phyloP scores from a whole-genome alignment of 64 coral and sea anemone genomes.

The Actinia tenebrosa region DNA sequence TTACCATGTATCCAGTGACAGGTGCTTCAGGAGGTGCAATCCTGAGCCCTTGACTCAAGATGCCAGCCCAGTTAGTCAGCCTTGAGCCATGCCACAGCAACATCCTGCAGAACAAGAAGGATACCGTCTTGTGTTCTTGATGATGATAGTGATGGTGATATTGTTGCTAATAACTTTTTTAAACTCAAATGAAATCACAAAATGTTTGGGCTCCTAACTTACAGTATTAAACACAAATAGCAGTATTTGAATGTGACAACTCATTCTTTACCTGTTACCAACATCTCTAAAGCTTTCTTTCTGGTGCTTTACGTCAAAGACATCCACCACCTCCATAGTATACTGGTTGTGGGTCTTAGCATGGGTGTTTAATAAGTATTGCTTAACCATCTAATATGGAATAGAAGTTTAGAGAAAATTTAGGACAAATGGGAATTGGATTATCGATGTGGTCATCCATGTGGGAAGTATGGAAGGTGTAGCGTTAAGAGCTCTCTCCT shows the following conservation, averaged over 20 bases:
- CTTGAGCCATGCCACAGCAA: constrained; percentile 95
- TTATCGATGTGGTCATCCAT: too few relatives aligned
- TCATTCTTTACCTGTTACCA: constrained; percentile 68
- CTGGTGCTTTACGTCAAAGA: constrained; percentile 73
- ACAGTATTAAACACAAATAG: too few relatives aligned
- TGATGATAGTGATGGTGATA: too few relatives aligned
- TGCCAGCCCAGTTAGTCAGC: constrained; percentile 96
- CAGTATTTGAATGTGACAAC: too few relatives aligned
- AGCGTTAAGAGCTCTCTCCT: too few relatives aligned
- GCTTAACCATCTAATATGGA: constrained; percentile 72
- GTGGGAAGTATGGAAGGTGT: too few relatives aligned
- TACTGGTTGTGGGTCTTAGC: constrained; percentile 87
- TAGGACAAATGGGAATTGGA: background rate
- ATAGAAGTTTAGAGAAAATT: background rate
- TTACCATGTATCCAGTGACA: constrained; percentile 96
- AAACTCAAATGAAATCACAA: too few relatives aligned
- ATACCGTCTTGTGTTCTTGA: too few relatives aligned
- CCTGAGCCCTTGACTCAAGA: constrained; percentile 83
- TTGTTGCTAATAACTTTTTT: too few relatives aligned
- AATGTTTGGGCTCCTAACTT: too few relatives aligned
- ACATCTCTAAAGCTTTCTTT: constrained; percentile 77
- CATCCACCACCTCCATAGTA: constrained; percentile 73
- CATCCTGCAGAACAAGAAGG: constrained; percentile 52
- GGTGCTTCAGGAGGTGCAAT: constrained; percentile 96
- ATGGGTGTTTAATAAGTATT: constrained; percentile 86